Evolutionary conservation across 2,797 vertebrate species (phyloP).

Genomic region (Pterois miles): DNA sequence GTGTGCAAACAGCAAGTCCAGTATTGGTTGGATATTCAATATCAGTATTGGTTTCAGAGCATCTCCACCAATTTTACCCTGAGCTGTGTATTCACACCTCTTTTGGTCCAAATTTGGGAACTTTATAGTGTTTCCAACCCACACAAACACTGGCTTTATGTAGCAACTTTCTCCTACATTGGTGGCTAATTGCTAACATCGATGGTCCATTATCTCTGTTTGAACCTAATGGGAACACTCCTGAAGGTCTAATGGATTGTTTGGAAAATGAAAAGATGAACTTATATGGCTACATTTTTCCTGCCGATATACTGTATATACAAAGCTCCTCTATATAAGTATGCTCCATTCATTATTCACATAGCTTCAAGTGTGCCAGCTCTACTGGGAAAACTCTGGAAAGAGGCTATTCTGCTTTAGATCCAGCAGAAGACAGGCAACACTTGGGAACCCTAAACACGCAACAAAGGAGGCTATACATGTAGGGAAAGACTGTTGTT

Average conservation of each 20-base stretch:
- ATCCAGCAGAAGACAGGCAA: constrained; percentile 19
- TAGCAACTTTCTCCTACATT: not conserved
- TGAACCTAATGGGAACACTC: not conserved
- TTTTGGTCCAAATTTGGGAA: not conserved
- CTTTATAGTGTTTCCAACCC: not conserved
- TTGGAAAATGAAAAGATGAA: constrained; percentile 27
- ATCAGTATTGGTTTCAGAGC: no score
- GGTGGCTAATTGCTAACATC: not conserved
- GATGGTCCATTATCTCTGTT: constrained; percentile 4
- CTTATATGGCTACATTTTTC: constrained; percentile 17
- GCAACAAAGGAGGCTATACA: constrained; percentile 8
- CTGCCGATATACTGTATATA: constrained; percentile 12
- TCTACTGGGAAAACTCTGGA: constrained; percentile 50
- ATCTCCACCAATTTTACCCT: not conserved
- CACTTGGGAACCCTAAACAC: constrained; percentile 14
- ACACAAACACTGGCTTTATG: not conserved
- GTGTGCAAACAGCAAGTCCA: no score
- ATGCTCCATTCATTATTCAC: constrained; percentile 71
- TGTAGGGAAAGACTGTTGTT: not conserved
- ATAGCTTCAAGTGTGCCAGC: constrained; percentile 37
- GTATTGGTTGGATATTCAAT: no score
- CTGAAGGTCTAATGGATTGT: constrained; percentile 7
- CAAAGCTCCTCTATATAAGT: constrained; percentile 36
- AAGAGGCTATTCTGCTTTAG: constrained; percentile 24
- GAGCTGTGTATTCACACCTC: not conserved